Conservation (phyloP, 2,797 vertebrate genomes). For the Falco berigora region DNA sequence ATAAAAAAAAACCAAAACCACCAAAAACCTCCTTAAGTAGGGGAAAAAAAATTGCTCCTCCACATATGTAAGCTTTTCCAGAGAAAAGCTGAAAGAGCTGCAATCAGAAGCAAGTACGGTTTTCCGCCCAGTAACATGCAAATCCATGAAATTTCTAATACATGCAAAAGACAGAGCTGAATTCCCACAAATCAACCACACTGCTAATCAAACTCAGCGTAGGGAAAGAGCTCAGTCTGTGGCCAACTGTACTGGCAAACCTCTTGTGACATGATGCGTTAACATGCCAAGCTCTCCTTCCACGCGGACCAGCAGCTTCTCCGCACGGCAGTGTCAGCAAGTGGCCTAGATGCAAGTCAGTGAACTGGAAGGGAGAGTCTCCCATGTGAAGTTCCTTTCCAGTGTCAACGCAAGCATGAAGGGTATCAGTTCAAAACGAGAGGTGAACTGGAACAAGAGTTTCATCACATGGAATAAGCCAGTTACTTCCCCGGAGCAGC, state of each 20-base stretch:
- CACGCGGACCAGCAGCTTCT: neutral
- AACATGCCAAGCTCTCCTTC: neutral
- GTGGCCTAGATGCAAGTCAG: neutral
- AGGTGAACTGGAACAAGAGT: neutral
- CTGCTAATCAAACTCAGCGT: fast-evolving
- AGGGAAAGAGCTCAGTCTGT: neutral
- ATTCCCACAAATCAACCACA: fast-evolving
- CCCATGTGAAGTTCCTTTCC: neutral
- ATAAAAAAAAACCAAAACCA: too few relatives aligned
- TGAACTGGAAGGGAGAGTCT: neutral
- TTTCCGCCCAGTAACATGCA: neutral
- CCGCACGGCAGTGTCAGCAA: neutral
- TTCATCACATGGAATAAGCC: neutral
- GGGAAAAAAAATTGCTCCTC: neutral
- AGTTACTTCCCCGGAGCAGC: neutral
- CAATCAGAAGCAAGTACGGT: neutral
- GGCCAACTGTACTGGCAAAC: neutral
- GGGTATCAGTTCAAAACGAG: neutral
- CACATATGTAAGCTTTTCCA: neutral
- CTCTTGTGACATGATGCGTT: neutral
- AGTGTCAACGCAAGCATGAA: neutral
- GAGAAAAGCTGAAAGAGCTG: neutral
- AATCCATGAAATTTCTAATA: neutral
- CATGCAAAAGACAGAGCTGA: neutral
- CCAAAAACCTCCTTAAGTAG: neutral